These are phyloP conservation scores for Macaca nemestrina DNA, from an alignment of 2,113 vertebrate genomes.

Conservation along the genomic window DNA sequence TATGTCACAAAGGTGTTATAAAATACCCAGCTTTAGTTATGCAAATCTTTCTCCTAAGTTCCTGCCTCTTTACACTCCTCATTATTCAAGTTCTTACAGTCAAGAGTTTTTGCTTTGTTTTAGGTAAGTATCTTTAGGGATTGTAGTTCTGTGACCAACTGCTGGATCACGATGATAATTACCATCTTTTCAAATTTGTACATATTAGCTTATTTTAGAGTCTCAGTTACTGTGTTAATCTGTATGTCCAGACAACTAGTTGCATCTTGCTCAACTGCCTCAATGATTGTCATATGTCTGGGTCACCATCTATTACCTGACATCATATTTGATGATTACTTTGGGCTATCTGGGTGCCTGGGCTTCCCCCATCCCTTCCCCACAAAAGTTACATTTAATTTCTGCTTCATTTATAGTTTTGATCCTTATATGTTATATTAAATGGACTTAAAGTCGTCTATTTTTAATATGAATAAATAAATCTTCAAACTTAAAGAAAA, in stretches of 20 bases:
- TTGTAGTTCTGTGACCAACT: not conserved
- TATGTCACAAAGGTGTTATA: not conserved
- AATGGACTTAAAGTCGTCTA: not conserved
- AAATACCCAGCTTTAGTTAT: not conserved
- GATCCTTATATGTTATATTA: not conserved
- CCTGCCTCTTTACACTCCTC: not conserved
- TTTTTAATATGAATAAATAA: slow-evolving; percentile 18
- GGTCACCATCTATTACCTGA: not conserved
- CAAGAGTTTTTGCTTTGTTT: not conserved
- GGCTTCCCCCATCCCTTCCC: not conserved
- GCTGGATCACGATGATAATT: not conserved
- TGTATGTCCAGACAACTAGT: not conserved
- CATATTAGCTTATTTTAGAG: not conserved
- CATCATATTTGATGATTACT: not conserved
- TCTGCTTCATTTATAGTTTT: slow-evolving; percentile 9
- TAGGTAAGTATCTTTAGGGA: not conserved
- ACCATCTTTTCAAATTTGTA: not conserved
- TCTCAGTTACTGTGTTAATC: not conserved
- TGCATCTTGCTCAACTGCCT: not conserved
- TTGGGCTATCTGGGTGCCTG: not conserved
- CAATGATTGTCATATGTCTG: not conserved
- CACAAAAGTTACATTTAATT: not conserved
- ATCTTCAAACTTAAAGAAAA: slow-evolving; percentile 12
- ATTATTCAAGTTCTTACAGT: not conserved
- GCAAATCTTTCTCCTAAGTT: not conserved